A percentile compares a stretch with the other conserved stretches of the same genome.
Conservation (phyloP, 37 sponge, comb jelly and placozoan species). For the Aplysina aerophoba region DNA sequence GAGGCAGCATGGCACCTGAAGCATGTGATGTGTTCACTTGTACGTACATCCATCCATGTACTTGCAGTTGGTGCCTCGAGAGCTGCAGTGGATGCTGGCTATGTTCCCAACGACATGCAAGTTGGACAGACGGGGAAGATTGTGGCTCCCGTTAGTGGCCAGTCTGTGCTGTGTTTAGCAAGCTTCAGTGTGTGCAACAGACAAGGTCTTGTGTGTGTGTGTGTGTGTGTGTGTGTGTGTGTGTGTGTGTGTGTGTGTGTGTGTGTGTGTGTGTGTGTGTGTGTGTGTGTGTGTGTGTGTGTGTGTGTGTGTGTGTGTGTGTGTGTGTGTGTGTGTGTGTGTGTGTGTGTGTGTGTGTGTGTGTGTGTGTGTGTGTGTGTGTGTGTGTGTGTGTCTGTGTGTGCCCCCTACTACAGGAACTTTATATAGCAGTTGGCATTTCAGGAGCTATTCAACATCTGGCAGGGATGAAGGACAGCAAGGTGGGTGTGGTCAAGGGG, state of each 20-base stretch:
- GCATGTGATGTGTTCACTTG: too few species aligned
- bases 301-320: not conserved
- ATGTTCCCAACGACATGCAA: slow-evolving; percentile 98
- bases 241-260: not conserved
- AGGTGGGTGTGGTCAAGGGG: slow-evolving; percentile 53
- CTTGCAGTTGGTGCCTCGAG: slow-evolving; percentile 92
- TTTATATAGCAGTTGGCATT: slow-evolving; percentile 99
- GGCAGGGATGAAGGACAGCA: slow-evolving; percentile 99
- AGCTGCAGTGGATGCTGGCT: slow-evolving; percentile 99
- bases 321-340: not conserved
- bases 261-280: too few species aligned
- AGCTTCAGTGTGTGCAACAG: not conserved
- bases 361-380: not conserved
- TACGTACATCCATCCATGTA: not conserved
- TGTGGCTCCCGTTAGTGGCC: slow-evolving; percentile 91
- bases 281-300: not conserved
- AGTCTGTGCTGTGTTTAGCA: not conserved
- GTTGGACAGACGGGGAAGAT: slow-evolving; percentile 99
- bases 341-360: not conserved
- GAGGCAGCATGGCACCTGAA: too few species aligned
- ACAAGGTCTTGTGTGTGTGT: not conserved
- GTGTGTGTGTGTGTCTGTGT: not conserved
- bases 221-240: not conserved
- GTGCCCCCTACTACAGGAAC: slow-evolving; percentile 65
- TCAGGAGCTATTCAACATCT: slow-evolving; percentile 99